Evolutionary conservation across 2,113 vertebrate species (phyloP), one percentile per base, ranked within the genome.

Genomic region (Nerophis ophidion): DNA sequence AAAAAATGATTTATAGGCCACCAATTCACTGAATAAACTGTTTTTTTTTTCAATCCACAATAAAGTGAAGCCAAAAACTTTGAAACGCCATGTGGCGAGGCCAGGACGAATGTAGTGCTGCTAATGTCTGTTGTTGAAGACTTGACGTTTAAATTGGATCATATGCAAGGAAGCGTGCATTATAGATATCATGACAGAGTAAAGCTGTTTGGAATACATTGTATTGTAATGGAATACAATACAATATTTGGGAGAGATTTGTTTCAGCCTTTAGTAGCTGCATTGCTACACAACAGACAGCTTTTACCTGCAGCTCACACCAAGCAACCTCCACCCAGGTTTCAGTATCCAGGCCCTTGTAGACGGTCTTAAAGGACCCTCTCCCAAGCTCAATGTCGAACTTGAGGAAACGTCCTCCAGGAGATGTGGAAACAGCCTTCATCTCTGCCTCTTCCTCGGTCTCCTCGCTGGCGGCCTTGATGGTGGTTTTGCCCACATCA

Each of bases 271-370:
- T 44, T 8, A 19, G 4, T 9, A 49, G 48, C 17, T 49, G 17
- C 38, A 40, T 40, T 40, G 49, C 16, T 5, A 51, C 19, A 50
- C 16, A 1, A 19, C 16, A 26, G 1, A 50, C 17, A 19, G 16
- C n/a, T 12, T 55, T 92, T 91, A 98, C 95, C 95, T 98, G 95
- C 57, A 98, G 90, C 73, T 98, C 95, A 58, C 95, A 98, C 95
- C 95, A 98, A 6, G 95, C 95, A 4, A 98, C 95, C 74, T 98
- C 95, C 78, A 96, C 94, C 95, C 94, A 98, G 17, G 95, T 96
- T 70, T 98, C 95, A 0, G 94, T 96, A 74, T 98, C 95, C 86
- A 98, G 87, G 5, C 95, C 95, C 82, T 97, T 98, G 83, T 96
- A 98, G 78, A 98, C 95, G 0, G 95, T 98, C 88, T 98, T 98